Percentiles rank a stretch among this genome's conserved stretches.
These are phyloP conservation scores for Podarcis raffonei DNA, from an alignment of 2,113 vertebrate genomes.

Conservation along the genomic window DNA sequence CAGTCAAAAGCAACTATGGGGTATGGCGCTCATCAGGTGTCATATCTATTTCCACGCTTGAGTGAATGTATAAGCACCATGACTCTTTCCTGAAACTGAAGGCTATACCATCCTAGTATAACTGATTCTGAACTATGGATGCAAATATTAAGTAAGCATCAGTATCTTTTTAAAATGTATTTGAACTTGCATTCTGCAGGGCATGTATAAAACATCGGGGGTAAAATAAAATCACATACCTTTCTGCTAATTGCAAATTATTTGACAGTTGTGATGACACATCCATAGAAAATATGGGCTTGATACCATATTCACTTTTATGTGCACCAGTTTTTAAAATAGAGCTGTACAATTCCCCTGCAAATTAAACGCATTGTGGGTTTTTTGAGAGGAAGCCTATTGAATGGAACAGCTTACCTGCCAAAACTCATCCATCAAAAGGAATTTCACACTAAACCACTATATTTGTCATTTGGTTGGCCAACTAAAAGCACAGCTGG, in stretches of 20 bases:
- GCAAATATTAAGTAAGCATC: neutral
- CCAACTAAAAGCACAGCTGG: neutral
- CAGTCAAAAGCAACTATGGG: no score
- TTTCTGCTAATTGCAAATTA: neutral
- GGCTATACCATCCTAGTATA: neutral
- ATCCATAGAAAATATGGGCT: neutral
- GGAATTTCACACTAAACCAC: neutral
- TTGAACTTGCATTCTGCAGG: neutral
- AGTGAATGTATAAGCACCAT: neutral
- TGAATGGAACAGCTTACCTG: neutral
- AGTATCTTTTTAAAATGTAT: neutral
- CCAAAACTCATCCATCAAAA: neutral
- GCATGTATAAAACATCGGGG: neutral
- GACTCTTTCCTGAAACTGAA: neutral
- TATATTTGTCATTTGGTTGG: neutral
- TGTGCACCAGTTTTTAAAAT: neutral
- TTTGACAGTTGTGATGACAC: neutral
- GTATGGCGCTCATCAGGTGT: neutral
- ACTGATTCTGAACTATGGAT: neutral
- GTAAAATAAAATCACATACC: neutral
- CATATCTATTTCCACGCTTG: neutral
- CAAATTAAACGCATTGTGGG: neutral
- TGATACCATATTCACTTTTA: neutral
- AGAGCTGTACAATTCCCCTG: neutral
- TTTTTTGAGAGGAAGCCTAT: neutral